These are phyloP conservation scores for Thalassaphorura encarpata DNA, from an alignment of 1,140 invertebrate genomes.

Conservation along the genomic window DNA sequence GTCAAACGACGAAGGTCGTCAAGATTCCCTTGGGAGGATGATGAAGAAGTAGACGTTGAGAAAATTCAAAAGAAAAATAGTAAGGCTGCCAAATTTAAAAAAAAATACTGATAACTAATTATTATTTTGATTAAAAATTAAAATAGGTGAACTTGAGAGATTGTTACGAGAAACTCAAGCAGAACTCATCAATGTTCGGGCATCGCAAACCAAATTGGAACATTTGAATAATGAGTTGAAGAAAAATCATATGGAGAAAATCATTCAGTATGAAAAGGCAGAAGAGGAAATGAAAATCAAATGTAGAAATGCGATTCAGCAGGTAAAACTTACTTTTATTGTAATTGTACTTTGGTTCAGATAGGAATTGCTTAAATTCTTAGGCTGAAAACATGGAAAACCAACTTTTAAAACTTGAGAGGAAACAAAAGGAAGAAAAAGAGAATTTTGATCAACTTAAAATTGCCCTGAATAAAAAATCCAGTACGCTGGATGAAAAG, in stretches of 20 bases:
- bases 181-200: conserved; percentile 21
- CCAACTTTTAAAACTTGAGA: background rate
- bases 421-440: conserved; percentile 8
- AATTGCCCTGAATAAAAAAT: background rate
- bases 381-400: conserved; percentile 15
- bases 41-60: conserved; percentile 15
- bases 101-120: background rate
- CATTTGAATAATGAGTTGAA: conserved; percentile 18
- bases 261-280: conserved; percentile 13
- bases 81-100: conserved; percentile 2
- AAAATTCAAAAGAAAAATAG: conserved; percentile 17
- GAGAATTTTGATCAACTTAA: conserved; percentile 5
- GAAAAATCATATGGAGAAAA: conserved; percentile 11
- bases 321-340: conserved; percentile 2
- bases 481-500: background rate
- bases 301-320: conserved; percentile 8
- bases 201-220: conserved; percentile 17
- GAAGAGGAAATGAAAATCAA: conserved; percentile 6
- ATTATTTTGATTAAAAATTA: background rate
- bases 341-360: background rate
- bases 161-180: conserved; percentile 22
- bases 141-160: conserved; percentile 24
- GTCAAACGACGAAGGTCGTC: conserved; percentile 5
- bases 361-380: background rate
- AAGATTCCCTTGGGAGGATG: background rate